phyloP scores from a whole-genome alignment of 2,797 vertebrate species.

The Anguilla anguilla region DNA sequence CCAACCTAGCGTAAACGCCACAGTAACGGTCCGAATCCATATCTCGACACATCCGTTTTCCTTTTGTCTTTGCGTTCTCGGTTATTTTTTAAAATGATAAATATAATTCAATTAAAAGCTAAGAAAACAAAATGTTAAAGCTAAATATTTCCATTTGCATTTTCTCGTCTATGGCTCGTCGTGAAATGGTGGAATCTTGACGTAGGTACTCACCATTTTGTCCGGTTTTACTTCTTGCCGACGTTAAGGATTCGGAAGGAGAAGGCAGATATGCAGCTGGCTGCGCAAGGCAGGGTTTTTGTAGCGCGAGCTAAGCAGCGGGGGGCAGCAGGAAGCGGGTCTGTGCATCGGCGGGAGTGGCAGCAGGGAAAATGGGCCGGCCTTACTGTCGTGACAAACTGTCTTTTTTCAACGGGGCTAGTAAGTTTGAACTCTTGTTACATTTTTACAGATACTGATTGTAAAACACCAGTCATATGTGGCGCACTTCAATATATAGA shows the following conservation, averaged over 20 bases:
- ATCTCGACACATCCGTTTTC: constrained; percentile 61
- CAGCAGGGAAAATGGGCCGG: constrained; percentile 48
- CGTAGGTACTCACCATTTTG: constrained; percentile 61
- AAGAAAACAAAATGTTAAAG: neutral
- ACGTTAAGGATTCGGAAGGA: constrained; percentile 71
- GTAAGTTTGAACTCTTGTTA: neutral
- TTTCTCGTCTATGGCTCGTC: neutral
- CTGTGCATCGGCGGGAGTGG: constrained; percentile 54
- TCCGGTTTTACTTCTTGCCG: constrained; percentile 64
- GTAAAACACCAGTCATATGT: too few relatives aligned
- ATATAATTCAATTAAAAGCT: too few relatives aligned
- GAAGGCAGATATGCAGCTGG: constrained; percentile 66
- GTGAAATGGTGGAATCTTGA: constrained; percentile 25
- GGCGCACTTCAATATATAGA: too few relatives aligned
- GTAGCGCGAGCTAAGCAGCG: constrained; percentile 55
- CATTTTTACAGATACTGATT: neutral
- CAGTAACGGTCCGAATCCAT: constrained; percentile 19
- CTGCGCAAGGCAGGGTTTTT: constrained; percentile 61
- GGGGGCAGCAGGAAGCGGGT: constrained; percentile 60
- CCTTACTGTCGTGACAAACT: constrained; percentile 18
- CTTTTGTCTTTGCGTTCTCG: constrained; percentile 33
- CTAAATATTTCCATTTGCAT: neutral
- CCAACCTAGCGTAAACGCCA: neutral
- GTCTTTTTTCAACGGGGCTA: neutral
- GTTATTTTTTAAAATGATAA: neutral